Base-by-base conservation (phyloP, 37 sponge, comb jelly and placozoan species). In the Diacarnus erythraeanus region DNA sequence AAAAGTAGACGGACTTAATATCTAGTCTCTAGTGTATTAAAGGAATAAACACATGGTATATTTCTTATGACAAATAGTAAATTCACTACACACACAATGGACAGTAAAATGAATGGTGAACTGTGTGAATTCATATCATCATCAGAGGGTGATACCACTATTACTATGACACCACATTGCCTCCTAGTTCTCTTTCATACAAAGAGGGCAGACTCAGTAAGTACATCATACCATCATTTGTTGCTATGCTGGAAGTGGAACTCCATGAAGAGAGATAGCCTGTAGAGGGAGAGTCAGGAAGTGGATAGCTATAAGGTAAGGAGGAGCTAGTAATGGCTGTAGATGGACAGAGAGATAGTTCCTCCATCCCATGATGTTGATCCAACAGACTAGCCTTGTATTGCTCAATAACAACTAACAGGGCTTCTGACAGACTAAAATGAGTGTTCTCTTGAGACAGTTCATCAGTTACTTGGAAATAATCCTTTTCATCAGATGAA, bases 371-470 rank as follows among this genome's bases (percentile, higher is more conserved):
- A 38, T 29, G 34, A 37, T 57, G 27, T 44, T 74, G 75, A 10
- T 77, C 77, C 27, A 65, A 1, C 8, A 29, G 26, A 65, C 64
- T 77, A 9, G 77, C 64, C 65, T 77, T 77, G 31, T 77, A 77
- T 41, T 77, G 77, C 57, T 88, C 88, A 5, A 88, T 59, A 29
- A 82, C 78, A 31, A 74, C 57, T 4, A 81, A 35, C 21, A 88
- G 78, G 3, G 88, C 83, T 31, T 88, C 88, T 27, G 82, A 76
- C 20, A 88, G 64, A 51, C 78, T 35, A 59, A 88, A 82, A 78
- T 88, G 88, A 3, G 58, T 8, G 88, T 88, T 88, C 64, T 88
- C 88, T 63, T 71, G 71, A 12, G 70, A 38, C 42, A 88, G 83
- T 33, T 88, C 83, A 43, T 82, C 83, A 0, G 82, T 80, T 21